phyloP scores from a whole-genome alignment of 1,140 invertebrate genomes.

The Ips nitidus region DNA sequence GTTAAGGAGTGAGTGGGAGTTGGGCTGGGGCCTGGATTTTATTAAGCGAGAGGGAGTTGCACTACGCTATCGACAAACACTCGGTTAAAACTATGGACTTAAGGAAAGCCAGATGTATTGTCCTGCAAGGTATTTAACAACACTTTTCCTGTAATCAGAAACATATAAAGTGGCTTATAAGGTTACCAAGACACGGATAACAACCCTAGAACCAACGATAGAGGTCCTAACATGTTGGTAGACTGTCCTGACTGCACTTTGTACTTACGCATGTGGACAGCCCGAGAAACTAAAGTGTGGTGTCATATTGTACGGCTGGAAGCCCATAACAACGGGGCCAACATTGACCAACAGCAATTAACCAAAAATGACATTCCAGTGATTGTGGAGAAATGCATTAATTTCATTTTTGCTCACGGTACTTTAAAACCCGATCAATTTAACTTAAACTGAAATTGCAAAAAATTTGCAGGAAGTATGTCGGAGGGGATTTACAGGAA shows the following conservation, averaged over 20 bases:
- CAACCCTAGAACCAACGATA: conserved; percentile 57
- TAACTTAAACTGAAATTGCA: not conserved
- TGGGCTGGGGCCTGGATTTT: conserved; percentile 82
- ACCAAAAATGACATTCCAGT: conserved; percentile 84
- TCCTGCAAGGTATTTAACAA: conserved; percentile 54
- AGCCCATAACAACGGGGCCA: conserved; percentile 73
- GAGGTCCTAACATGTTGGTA: conserved; percentile 64
- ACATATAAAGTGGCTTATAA: not conserved
- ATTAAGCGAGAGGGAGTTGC: conserved; percentile 67
- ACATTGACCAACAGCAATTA: conserved; percentile 79
- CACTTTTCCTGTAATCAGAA: not conserved
- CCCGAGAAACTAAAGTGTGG: conserved; percentile 69
- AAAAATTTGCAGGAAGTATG: conserved; percentile 65
- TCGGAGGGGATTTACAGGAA: conserved; percentile 84
- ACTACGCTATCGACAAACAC: conserved; percentile 63
- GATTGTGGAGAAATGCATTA: conserved; percentile 87
- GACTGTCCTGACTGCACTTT: conserved; percentile 64
- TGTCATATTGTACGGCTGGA: conserved; percentile 70
- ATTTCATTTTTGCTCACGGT: conserved; percentile 84
- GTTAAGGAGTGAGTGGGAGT: conserved; percentile 60
- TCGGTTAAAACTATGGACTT: conserved; percentile 69
- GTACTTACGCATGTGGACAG: conserved; percentile 71
- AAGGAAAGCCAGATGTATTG: conserved; percentile 77
- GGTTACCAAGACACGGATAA: conserved; percentile 55
- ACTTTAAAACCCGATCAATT: conserved; percentile 40